A percentile compares a stretch with the other conserved stretches of the same genome.
Evolutionary conservation across 1,140 invertebrate species (phyloP).

Genomic region (Aphidius gifuensis): DNA sequence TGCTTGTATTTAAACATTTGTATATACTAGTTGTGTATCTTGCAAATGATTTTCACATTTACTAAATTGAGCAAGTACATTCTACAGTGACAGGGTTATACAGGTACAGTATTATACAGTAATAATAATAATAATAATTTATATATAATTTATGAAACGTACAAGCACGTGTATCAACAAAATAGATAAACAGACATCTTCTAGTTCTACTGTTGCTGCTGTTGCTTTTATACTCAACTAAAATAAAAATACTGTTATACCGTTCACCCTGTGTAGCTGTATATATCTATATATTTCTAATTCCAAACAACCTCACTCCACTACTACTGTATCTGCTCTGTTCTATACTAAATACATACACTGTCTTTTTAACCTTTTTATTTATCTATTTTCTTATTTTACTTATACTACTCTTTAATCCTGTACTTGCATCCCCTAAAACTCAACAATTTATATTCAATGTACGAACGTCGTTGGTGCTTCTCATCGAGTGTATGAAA

Average conservation of each 20-base stretch:
- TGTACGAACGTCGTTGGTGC: not conserved
- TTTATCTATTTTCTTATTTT: not conserved
- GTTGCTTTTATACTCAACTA: too few relatives aligned
- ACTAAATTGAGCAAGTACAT: too few relatives aligned
- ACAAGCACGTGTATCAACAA: conserved; percentile 23
- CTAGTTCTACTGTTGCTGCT: too few relatives aligned
- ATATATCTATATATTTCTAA: not conserved
- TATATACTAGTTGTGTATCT: too few relatives aligned
- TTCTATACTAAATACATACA: too few relatives aligned
- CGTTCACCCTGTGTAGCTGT: not conserved
- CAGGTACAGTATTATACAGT: too few relatives aligned
- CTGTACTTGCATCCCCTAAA: not conserved
- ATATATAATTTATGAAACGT: too few relatives aligned
- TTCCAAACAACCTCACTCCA: not conserved
- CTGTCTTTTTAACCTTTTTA: not conserved
- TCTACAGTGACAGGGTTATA: too few relatives aligned
- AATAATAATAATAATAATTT: too few relatives aligned
- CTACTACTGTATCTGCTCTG: not conserved
- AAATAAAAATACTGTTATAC: too few relatives aligned
- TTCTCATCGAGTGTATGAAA: conserved; percentile 9
- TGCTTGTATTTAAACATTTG: too few relatives aligned
- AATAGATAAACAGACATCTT: conserved; percentile 26
- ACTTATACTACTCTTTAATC: not conserved
- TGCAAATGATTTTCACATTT: too few relatives aligned
- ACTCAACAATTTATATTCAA: conserved; percentile 9